Base-by-base conservation (phyloP, 2,888 invertebrate genomes). In the Cremastobaeus sp. region DNA sequence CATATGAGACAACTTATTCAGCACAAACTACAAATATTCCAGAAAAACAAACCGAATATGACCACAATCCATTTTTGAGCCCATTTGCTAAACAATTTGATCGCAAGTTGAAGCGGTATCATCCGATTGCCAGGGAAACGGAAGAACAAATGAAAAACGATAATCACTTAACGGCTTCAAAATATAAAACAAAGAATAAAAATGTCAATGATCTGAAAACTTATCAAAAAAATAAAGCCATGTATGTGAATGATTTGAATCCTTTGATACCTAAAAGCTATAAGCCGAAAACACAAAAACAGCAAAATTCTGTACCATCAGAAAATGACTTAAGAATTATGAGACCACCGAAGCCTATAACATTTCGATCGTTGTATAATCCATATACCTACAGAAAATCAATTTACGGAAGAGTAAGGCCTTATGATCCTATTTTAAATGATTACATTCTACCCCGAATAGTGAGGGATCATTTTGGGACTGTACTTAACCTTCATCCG, bases 11-110 rank as follows among this genome's bases (percentile, higher is more conserved):
- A 8, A 41, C 39, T 9, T 39, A 60, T 25, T 6, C 39, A 30
- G 3, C 30, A 45, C 25, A 12, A 28, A 57, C 57, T 2, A 70
- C 43, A 8, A 47, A n/a, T n/a, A n/a, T n/a, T n/a, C n/a, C 70
- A 6, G 20, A 55, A 8, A 59, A 65, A 35, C 15, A 9, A n/a
- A 68, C 69, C 8, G 55, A 55, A 30, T 72, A 62, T 50, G 60
- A 64, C 9, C 65, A 72, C 1, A 78, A 78, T 45, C 74, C 78
- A 20, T 79, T 77, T 30, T 47, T 78, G 20, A 39, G 74, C 21
- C 60, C 73, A 12, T 52, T 72, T 11, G 72, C 74, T 4, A 54
- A 47, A 39, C 66, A 70, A 12, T 70, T 74, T 30, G 74, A 69
- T 21, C 9, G 32, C 0, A 76, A 68, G 32, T 18, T 65, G n/a